Conservation (phyloP, 1,140 invertebrate species). For the Eueides isabella region DNA sequence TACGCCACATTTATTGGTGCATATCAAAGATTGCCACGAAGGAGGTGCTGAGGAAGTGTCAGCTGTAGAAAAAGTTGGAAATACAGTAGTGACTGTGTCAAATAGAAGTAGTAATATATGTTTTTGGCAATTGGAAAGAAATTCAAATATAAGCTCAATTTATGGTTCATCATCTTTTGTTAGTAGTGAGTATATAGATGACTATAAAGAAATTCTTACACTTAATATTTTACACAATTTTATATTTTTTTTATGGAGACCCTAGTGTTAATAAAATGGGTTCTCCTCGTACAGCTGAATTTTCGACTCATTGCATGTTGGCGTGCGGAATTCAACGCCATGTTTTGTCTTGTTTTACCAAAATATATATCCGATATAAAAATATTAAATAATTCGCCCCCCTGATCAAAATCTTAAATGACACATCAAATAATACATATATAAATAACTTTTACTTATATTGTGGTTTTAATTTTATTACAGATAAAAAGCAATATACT, state of each 20-base stretch:
- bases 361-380: no score
- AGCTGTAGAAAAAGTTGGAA: conserved; percentile 58
- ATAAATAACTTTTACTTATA: no score
- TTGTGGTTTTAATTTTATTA: no score
- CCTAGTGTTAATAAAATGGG: not conserved
- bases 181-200: not conserved
- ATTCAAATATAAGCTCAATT: not conserved
- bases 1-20: conserved; percentile 50
- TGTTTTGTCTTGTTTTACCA: no score
- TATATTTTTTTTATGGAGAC: not conserved
- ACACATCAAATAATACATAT: no score
- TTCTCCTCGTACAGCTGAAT: not conserved
- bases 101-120: conserved; percentile 45
- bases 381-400: no score
- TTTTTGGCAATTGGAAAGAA: conserved; percentile 49
- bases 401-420: no score
- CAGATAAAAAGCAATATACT: conserved; percentile 43
- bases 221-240: no score
- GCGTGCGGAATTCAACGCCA: no score
- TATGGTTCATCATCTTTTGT: not conserved
- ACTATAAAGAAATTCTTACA: not conserved
- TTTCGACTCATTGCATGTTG: no score
- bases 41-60: conserved; percentile 63
- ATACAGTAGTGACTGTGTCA: conserved; percentile 53
- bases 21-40: conserved; percentile 62